Evolutionary conservation across 2,888 invertebrate species (phyloP).

Genomic region (Acleris holmiana): DNA sequence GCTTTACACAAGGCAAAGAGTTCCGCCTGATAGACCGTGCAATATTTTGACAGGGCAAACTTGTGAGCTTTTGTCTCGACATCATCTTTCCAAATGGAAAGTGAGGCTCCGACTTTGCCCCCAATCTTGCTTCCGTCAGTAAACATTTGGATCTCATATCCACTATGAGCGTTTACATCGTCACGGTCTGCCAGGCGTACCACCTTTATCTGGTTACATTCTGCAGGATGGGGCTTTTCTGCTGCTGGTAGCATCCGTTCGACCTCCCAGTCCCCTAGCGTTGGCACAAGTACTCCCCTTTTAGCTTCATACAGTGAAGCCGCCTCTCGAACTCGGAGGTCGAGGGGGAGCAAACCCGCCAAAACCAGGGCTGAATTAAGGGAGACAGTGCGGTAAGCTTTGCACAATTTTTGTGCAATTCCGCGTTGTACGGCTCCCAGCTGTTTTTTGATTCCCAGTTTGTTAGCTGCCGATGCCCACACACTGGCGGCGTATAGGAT

Average conservation of each 20-base stretch:
- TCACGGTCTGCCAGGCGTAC: background rate
- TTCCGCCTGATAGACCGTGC: constrained; percentile 43
- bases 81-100: too few relatives aligned
- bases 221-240: constrained; percentile 36
- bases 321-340: too few relatives aligned
- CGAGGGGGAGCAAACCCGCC: too few relatives aligned
- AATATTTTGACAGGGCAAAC: constrained; percentile 28
- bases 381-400: too few relatives aligned
- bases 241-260: constrained; percentile 26
- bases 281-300: constrained; percentile 30
- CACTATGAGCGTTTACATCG: constrained; percentile 2
- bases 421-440: constrained; percentile 29
- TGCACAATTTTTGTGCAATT: constrained; percentile 34
- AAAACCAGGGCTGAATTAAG: too few relatives aligned
- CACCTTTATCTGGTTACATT: constrained; percentile 1
- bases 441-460: background rate
- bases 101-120: too few relatives aligned
- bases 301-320: constrained; percentile 41
- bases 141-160: constrained; percentile 40
- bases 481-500: constrained; percentile 1
- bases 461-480: background rate
- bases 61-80: constrained; percentile 33
- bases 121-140: too few relatives aligned
- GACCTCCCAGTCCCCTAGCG: constrained; percentile 36
- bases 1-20: too few relatives aligned